Conservation (phyloP, 2,888 invertebrate species). For the Labia minor region DNA sequence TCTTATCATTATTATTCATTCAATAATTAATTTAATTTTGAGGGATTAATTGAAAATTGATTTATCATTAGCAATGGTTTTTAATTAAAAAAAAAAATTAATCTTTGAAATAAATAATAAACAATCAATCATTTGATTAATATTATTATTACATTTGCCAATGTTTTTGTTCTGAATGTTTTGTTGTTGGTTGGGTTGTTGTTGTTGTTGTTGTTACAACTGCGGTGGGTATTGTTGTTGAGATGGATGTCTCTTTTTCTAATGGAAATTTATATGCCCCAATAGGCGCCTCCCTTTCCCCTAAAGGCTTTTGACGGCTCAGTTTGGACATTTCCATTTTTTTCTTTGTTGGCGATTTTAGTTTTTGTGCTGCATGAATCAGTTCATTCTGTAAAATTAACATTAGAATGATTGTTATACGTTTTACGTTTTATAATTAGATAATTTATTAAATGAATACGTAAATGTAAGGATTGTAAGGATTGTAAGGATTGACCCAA, state of each 20-base stretch:
- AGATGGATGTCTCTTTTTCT: background rate
- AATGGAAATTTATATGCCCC: constrained; percentile 7
- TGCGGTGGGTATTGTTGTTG: constrained; percentile 26
- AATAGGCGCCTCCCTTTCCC: background rate
- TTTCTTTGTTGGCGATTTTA: constrained; percentile 41
- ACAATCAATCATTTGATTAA: too few species aligned
- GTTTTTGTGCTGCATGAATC: constrained; percentile 37
- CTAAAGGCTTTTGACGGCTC: constrained; percentile 8
- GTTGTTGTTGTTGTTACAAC: constrained; percentile 36
- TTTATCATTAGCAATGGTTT: too few species aligned
- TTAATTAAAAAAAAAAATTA: too few species aligned
- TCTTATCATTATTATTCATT: constrained; percentile 9
- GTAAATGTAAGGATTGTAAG: too few species aligned
- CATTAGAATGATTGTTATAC: background rate
- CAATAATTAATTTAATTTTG: constrained; percentile 36
- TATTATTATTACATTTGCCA: constrained; percentile 42
- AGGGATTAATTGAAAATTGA: too few species aligned
- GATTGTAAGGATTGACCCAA: too few species aligned
- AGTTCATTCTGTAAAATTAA: constrained; percentile 37
- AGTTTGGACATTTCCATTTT: constrained; percentile 37
- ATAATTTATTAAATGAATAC: too few species aligned
- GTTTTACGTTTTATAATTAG: too few species aligned
- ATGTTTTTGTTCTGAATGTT: constrained; percentile 39
- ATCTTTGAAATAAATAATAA: too few species aligned
- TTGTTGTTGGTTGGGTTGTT: constrained; percentile 27